These are phyloP conservation scores for Lepidonotus clava DNA, from an alignment of 2,888 invertebrate genomes.

Conservation along the genomic window DNA sequence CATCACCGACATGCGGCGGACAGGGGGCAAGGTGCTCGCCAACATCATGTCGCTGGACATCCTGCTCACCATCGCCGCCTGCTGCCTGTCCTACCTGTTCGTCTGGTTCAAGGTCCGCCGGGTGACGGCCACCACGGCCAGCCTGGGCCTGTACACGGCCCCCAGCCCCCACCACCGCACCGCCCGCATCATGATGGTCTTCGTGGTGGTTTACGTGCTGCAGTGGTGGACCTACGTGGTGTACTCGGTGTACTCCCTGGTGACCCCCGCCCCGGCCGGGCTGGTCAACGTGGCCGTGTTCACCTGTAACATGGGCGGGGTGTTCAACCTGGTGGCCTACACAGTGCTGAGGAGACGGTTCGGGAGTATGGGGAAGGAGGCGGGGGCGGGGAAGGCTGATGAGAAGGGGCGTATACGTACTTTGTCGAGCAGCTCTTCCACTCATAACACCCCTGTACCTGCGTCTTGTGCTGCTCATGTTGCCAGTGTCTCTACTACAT, in stretches of 20 bases:
- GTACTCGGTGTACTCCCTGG: conserved; percentile 51
- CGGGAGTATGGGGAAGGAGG: too few relatives aligned
- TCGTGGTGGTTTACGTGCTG: conserved; percentile 59
- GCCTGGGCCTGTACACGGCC: not conserved
- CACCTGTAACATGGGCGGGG: conserved; percentile 59
- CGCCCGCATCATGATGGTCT: conserved; percentile 58
- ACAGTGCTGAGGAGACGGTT: conserved; percentile 37
- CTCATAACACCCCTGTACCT: too few relatives aligned
- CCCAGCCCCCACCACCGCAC: conserved; percentile 6
- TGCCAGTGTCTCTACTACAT: too few relatives aligned
- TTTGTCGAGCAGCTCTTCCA: too few relatives aligned
- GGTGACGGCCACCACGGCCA: not conserved
- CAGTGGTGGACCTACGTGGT: conserved; percentile 58
- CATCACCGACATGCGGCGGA: conserved; percentile 41
- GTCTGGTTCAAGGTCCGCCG: conserved; percentile 53
- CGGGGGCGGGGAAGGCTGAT: too few relatives aligned
- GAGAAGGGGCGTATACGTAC: too few relatives aligned
- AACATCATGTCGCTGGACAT: conserved; percentile 44
- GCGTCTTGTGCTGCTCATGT: too few relatives aligned
- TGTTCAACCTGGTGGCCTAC: conserved; percentile 59
- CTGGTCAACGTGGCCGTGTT: conserved; percentile 49
- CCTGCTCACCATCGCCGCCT: conserved; percentile 38
- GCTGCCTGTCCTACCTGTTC: conserved; percentile 37
- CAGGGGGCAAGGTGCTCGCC: conserved; percentile 15
- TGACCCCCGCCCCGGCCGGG: not conserved